Evolutionary conservation across 2,888 invertebrate genomes (phyloP), one percentile per base, ranked within the genome.

Genomic region (Parnassius apollo): DNA sequence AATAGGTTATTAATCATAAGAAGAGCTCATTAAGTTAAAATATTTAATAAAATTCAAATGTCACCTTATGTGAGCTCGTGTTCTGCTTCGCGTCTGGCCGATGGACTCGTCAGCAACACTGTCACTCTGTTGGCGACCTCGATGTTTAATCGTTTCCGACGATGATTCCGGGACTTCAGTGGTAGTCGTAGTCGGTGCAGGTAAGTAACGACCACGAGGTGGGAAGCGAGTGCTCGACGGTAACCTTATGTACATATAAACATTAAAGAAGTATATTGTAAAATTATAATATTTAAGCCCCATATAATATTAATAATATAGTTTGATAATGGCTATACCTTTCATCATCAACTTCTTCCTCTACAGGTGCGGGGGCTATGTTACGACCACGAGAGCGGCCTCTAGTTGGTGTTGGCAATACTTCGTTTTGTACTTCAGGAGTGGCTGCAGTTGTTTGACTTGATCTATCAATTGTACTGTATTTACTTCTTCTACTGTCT

Each of bases 191-290:
- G 89, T 90, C 50, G 77, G 67, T 61, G 84, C 73, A 18, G 79
- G 82, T 59, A 91, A 71, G 86, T 82, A 84, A 83, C 94, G 89
- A 71, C 94, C 94, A 64, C 95, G 94, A 53, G 96, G 96, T 66
- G 96, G 96, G 83, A 96, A 97, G 68, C 97, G 94, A n/a, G 97
- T 96, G 76, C 95, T 96, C n/a, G 94, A 93, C 2, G 97, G 97
- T 68, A 97, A 85, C 71, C 96, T 91, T 52, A 22, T 59, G 9
- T 44, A 44, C 2, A 65, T 67, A 69, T 85, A 72, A 93, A 44
- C 42, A 52, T 48, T 11, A 52, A 18, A 7, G 45, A 57, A 52
- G 12, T 13, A 54, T 52, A 52, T 12, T 7, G 49, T 49, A 12
- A 18, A 49, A 49, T n/a, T n/a, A 49, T 49, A 49, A n/a, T 49